Evolutionary conservation across 2,113 vertebrate species (phyloP), one percentile per base, ranked within the genome.

Genomic region (Ailuropoda melanoleuca): DNA sequence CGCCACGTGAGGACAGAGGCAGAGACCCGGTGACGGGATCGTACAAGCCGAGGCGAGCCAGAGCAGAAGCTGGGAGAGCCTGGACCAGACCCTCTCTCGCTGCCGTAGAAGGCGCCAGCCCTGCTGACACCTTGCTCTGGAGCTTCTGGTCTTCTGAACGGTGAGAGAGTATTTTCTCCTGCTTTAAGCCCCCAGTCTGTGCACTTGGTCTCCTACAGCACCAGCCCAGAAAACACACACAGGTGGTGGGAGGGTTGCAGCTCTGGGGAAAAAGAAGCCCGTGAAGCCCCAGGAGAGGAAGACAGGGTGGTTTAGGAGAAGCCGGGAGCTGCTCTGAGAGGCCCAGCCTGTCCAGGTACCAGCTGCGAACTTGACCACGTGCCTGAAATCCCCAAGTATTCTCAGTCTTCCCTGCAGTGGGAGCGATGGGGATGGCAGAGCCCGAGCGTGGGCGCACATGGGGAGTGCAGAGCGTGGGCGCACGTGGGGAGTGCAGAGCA

Each of bases 301-400:
- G 21, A 43, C 23, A 9, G 3, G 6, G 26, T 15, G 0, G 56
- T 1, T 48, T 18, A 46, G 17, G 34, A 39, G n/a, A 19, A 26
- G 55, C 29, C 24, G 3, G 15, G 5, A 19, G 14, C 68, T 43
- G 37, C 68, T 43, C 12, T 1, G 3, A 8, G 14, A 37, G 15
- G 21, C 21, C 34, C 21, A 6, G 14, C 31, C 18, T 24, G 0
- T 3, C 14, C 5, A 8, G 31, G 55, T 11, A 4, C 56, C 10
- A 29, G 8, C 8, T 19, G 56, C 7, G 34, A 78, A 9, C 23
- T 4, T 26, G 8, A 29, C 66, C 4, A 2, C 6, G 3, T 26
- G 17, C 34, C 21, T 12, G 7, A 60, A 24, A 26, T 6, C 74
- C 23, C 34, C 34, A 19, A 37, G n/a, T 37, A 68, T 37, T 37